Conservation (phyloP, 2,113 vertebrate species). For the Albula goreensis region DNA sequence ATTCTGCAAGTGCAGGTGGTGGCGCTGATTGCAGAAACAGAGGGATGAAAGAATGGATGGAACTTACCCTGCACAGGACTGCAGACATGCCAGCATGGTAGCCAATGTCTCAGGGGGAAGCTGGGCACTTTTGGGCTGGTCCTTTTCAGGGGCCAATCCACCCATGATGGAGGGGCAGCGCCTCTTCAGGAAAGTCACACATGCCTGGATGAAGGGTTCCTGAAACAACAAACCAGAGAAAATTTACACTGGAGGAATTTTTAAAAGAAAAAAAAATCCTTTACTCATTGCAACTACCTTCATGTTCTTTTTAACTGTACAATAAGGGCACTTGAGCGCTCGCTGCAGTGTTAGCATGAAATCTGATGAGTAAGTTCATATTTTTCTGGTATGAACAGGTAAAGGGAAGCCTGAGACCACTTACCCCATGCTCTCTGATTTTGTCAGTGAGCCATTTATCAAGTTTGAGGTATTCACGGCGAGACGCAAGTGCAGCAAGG, state of each 20-base stretch:
- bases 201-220: slow-evolving; percentile 98
- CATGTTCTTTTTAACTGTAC: no score
- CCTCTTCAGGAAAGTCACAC: slow-evolving; percentile 97
- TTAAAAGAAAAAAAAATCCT: slow-evolving; percentile 15
- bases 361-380: no score
- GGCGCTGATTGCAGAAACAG: not conserved
- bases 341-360: not conserved
- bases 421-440: slow-evolving; percentile 98
- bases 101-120: slow-evolving; percentile 96
- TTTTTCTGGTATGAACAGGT: not conserved
- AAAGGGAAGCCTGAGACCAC: slow-evolving; percentile 31
- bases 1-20: no score
- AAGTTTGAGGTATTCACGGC: slow-evolving; percentile 99
- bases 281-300: no score
- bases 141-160: slow-evolving; percentile 94
- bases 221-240: slow-evolving; percentile 49
- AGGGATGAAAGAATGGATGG: not conserved
- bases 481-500: slow-evolving; percentile 99
- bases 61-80: slow-evolving; percentile 94
- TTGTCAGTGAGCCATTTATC: slow-evolving; percentile 99
- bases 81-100: slow-evolving; percentile 93
- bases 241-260: not conserved
- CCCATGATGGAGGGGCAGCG: slow-evolving; percentile 97
- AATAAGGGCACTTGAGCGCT: no score
- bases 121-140: slow-evolving; percentile 98